Percentiles rank a stretch among this genome's conserved stretches.
Conservation (phyloP, 1,140 invertebrate genomes). For the Pseudomyrmex concolor region DNA sequence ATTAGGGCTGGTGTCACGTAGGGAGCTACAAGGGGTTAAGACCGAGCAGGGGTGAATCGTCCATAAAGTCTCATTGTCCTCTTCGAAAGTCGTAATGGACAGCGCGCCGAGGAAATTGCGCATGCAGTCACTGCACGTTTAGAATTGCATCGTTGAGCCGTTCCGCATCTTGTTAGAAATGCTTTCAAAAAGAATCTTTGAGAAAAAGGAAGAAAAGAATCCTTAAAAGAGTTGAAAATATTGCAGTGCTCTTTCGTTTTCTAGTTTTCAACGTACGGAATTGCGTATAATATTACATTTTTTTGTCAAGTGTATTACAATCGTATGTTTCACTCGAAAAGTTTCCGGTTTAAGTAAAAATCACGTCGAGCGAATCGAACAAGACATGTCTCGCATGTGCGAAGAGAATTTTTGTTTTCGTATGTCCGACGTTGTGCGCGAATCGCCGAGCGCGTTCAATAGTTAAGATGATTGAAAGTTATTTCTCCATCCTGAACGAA, state of each 20-base stretch:
- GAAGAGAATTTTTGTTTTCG: not conserved
- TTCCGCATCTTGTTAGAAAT: conserved; percentile 20
- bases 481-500: conserved; percentile 47
- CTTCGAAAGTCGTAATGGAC: conserved; percentile 60
- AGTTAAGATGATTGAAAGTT: conserved; percentile 64
- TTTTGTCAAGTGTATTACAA: too few species aligned
- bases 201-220: too few species aligned
- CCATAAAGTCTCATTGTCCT: conserved; percentile 58
- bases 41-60: conserved; percentile 29
- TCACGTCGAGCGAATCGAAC: too few species aligned
- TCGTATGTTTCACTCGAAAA: too few species aligned
- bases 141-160: conserved; percentile 35
- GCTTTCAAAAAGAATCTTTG: not conserved
- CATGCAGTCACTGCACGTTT: conserved; percentile 47
- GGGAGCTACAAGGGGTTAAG: conserved; percentile 54
- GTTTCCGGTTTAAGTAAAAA: not conserved
- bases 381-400: not conserved
- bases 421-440: conserved; percentile 1
- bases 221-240: too few species aligned
- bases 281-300: too few species aligned
- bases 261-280: too few species aligned
- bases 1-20: conserved; percentile 75
- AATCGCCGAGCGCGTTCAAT: conserved; percentile 19
- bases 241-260: too few species aligned
- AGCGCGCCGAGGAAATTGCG: conserved; percentile 42